Percentiles rank a stretch among this genome's conserved stretches.
These are phyloP conservation scores for Pterocles burchelli DNA, from an alignment of 2,113 vertebrate species.

Conservation along the genomic window DNA sequence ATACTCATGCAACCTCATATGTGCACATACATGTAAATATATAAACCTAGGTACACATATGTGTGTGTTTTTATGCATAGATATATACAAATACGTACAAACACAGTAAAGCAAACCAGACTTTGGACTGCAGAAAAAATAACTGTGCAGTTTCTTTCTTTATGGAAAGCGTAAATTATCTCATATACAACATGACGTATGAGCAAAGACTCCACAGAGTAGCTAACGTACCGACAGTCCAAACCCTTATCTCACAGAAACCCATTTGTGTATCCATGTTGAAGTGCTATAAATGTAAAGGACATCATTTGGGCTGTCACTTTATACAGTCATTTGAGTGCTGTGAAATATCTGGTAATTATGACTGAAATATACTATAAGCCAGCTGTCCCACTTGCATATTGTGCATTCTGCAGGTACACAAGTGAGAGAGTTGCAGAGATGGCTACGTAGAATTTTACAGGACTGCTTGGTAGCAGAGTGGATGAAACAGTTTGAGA, in stretches of 20 bases:
- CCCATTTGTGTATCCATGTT: neutral
- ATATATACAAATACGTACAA: neutral
- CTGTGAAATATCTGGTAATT: neutral
- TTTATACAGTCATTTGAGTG: neutral
- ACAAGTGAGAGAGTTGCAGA: neutral
- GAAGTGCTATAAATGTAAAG: neutral
- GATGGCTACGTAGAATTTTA: neutral
- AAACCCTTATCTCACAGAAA: neutral
- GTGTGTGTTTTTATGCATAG: neutral
- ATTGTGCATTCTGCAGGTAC: neutral
- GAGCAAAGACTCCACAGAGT: neutral
- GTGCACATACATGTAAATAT: accelerated
- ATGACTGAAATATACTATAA: neutral
- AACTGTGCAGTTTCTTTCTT: neutral
- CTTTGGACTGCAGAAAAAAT: neutral
- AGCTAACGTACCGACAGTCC: neutral
- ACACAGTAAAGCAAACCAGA: neutral
- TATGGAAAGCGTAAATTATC: neutral
- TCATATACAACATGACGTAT: neutral
- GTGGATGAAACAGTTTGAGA: neutral
- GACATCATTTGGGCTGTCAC: neutral
- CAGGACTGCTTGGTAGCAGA: neutral
- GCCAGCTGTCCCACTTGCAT: neutral
- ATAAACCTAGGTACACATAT: too few relatives aligned
- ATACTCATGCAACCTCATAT: accelerated